Evolutionary conservation across 2,797 vertebrate species (phyloP), one percentile per base, ranked within the genome.

Genomic region (Phataginus tetradactyla): DNA sequence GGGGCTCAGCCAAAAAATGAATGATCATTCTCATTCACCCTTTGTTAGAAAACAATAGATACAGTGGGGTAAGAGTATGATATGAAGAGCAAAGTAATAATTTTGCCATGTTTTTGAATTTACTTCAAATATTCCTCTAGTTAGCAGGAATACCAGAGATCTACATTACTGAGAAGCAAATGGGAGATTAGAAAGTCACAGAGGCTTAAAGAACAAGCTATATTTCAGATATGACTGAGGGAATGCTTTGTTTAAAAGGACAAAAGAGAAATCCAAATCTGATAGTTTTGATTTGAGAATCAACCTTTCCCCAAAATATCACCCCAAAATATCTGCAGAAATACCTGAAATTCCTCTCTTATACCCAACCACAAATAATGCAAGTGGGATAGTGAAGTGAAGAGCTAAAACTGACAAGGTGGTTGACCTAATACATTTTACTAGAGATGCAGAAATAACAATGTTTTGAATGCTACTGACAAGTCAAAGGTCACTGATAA

Each of bases 401-500:
- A 93, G 74, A 81, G 84, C 59, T 80, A 45, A 93, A 94, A 90
- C 0, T 97, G 96, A 97, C 96, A 96, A 93, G 96, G 96, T 94
- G 64, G 66, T 86, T 94, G 93, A 97, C 91, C 93, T 90, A 69
- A 80, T 90, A 75, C 18, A 91, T 90, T 91, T 94, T 75, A 97
- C 83, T 93, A 96, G 84, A 79, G 86, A 95, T 87, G 80, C 77
- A 95, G 91, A 97, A 96, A 95, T 96, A 95, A 95, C 57, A 90
- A 91, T 89, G 49, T 86, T 97, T 92, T 86, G 94, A 94, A 91
- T 91, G 93, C 63, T 96, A 55, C 51, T 85, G 84, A 93, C 45
- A 97, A 96, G 94, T 95, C 95, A 95, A 93, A 95, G 93, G 96
- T 97, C 90, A 94, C 32, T 68, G 61, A 81, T 93, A 96, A 97